Conservation (phyloP, 1,140 invertebrate species). For the Apis dorsata region DNA sequence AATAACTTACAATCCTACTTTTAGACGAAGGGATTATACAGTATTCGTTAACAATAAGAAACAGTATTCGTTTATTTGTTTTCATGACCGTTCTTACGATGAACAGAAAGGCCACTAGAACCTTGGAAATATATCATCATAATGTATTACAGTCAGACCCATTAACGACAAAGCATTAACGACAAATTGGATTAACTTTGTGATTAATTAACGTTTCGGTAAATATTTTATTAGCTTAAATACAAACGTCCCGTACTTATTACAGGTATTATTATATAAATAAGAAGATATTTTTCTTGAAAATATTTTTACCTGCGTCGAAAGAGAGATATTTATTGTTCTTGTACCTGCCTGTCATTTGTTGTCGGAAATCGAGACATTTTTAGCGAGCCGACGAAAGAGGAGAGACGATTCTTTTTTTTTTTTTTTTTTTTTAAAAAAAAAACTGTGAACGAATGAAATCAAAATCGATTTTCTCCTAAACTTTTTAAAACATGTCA, state of each 20-base stretch:
- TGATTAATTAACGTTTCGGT: background rate
- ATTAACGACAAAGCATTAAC: background rate
- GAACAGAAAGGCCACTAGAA: background rate
- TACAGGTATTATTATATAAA: no score
- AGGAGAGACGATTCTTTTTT: no score
- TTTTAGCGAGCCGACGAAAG: no score
- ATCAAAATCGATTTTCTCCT: background rate
- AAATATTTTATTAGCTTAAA: background rate
- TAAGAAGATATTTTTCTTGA: no score
- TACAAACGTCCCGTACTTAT: background rate
- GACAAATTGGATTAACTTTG: conserved; percentile 29
- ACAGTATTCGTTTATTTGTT: background rate
- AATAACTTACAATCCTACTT: conserved; percentile 56
- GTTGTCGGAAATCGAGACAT: no score
- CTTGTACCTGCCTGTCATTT: no score
- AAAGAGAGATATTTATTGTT: no score
- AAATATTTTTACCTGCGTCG: no score
- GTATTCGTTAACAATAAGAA: background rate
- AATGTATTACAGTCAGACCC: background rate
- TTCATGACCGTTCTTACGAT: background rate
- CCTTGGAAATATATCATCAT: background rate
- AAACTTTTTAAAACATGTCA: background rate
- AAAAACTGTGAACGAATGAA: no score
- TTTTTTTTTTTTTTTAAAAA: no score
- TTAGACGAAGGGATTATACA: conserved; percentile 48